Evolutionary conservation across 2,797 vertebrate genomes (phyloP).

Genomic region (Threskiornis aethiopicus): DNA sequence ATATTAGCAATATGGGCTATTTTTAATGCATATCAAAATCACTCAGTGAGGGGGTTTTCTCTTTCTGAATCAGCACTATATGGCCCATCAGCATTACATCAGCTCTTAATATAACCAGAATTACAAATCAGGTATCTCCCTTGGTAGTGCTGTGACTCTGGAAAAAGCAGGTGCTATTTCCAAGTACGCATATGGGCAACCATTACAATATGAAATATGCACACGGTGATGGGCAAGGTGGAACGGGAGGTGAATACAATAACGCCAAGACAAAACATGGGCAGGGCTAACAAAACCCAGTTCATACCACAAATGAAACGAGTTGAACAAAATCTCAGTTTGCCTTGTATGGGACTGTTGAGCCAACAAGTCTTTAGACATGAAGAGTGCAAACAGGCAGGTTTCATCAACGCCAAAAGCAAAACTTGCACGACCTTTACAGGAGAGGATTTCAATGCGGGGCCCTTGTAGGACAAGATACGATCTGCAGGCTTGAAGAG

Average conservation of each 20-base stretch:
- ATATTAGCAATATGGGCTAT: neutral
- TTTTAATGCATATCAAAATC: neutral
- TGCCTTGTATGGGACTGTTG: accelerated
- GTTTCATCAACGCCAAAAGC: neutral
- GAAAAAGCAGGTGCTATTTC: conserved; percentile 50
- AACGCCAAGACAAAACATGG: neutral
- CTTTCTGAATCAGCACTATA: neutral
- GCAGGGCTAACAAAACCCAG: neutral
- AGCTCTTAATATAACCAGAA: neutral
- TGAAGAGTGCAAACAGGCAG: neutral
- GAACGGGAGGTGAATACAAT: conserved; percentile 46
- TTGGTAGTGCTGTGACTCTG: conserved; percentile 22
- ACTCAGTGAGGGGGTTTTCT: neutral
- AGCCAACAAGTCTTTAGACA: neutral
- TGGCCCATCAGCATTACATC: neutral
- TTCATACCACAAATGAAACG: accelerated
- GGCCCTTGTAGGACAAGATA: neutral
- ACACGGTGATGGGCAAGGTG: conserved; percentile 18
- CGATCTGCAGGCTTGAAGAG: neutral
- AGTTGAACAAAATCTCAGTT: neutral
- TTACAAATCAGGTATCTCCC: conserved; percentile 40
- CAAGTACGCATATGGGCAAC: conserved; percentile 33
- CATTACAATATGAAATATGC: conserved; percentile 29
- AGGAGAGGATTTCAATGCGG: neutral
- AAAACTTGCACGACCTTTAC: neutral